phyloP scores from a whole-genome alignment of 2,797 vertebrate genomes.

The Fistularia commersonii region DNA sequence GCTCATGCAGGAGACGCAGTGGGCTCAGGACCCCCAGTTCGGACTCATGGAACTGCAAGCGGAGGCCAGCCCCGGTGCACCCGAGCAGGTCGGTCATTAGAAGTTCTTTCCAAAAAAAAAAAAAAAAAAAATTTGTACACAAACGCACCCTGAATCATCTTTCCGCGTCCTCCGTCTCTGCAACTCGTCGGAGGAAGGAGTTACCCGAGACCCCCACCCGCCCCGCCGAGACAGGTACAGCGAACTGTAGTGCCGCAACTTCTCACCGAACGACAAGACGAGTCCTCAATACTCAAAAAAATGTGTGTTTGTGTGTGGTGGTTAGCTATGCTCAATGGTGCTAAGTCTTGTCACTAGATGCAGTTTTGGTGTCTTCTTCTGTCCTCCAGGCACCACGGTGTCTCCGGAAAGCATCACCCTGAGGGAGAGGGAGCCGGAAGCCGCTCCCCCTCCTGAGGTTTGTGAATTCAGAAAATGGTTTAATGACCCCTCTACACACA shows the following conservation, averaged over 20 bases:
- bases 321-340: too few relatives aligned
- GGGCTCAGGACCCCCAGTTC: slow-evolving; percentile 81
- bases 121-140: too few relatives aligned
- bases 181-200: too few relatives aligned
- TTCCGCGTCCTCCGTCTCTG: neutral
- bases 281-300: too few relatives aligned
- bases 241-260: too few relatives aligned
- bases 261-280: too few relatives aligned
- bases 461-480: too few relatives aligned
- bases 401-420: slow-evolving; percentile 68
- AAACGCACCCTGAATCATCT: neutral
- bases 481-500: neutral
- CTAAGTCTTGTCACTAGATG: neutral
- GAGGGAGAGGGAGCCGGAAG: slow-evolving; percentile 42
- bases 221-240: too few relatives aligned
- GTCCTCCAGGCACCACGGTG: slow-evolving; percentile 55
- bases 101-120: too few relatives aligned
- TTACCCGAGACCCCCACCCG: too few relatives aligned
- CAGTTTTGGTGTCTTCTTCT: neutral
- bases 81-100: slow-evolving; percentile 71
- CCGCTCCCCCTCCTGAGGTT: slow-evolving; percentile 45
- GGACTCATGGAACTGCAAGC: slow-evolving; percentile 73
- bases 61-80: slow-evolving; percentile 68
- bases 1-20: slow-evolving; percentile 73
- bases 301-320: too few relatives aligned